A percentile compares a stretch with the other conserved stretches of the same genome.
Evolutionary conservation across 1,140 invertebrate species (phyloP).

Genomic region (Coenobita brevimanus): DNA sequence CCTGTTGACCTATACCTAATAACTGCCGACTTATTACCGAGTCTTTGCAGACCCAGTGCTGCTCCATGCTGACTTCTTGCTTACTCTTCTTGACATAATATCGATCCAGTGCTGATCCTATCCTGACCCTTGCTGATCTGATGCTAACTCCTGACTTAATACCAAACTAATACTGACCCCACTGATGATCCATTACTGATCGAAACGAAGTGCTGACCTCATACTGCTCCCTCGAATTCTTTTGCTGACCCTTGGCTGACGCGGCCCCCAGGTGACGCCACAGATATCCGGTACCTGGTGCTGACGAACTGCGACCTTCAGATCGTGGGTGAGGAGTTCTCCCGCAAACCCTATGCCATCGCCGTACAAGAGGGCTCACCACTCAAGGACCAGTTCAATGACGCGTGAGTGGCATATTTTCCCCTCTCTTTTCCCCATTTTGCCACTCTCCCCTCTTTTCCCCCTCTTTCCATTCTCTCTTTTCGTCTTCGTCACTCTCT

Average conservation of each 20-base stretch:
- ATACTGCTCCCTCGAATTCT: no score
- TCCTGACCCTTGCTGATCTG: background rate
- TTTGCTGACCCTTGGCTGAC: background rate
- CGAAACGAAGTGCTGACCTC: no score
- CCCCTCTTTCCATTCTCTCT: background rate
- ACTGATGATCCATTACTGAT: no score
- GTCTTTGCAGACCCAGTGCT: no score
- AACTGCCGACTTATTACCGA: no score
- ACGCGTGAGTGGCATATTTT: constrained; percentile 81
- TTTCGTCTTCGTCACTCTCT: no score
- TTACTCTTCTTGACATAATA: no score
- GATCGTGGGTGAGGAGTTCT: constrained; percentile 95
- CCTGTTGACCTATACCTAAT: no score
- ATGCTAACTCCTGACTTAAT: background rate
- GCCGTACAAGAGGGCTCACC: constrained; percentile 97
- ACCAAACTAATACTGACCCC: no score
- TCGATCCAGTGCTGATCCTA: background rate
- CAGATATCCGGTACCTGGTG: constrained; percentile 89
- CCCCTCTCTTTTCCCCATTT: background rate
- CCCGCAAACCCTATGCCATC: constrained; percentile 95
- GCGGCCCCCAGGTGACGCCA: constrained; percentile 84
- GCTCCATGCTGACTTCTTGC: no score
- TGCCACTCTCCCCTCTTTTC: background rate
- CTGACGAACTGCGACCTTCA: constrained; percentile 93
- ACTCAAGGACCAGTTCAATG: constrained; percentile 92